These are phyloP conservation scores for Colostygia pectinataria DNA, from an alignment of 2,888 invertebrate genomes.

Conservation along the genomic window DNA sequence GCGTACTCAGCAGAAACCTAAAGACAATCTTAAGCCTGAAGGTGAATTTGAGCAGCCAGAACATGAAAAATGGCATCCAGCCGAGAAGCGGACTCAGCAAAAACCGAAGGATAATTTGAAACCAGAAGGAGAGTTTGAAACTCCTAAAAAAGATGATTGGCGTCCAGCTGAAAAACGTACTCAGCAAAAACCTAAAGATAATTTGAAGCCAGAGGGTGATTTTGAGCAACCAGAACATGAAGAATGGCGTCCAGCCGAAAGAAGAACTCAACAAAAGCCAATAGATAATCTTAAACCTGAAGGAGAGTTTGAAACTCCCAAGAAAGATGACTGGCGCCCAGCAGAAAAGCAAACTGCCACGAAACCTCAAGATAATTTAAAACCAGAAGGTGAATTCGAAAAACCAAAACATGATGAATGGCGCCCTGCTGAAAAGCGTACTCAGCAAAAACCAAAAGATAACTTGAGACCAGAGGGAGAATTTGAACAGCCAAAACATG, in stretches of 20 bases:
- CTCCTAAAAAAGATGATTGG: slow-evolving; percentile 1
- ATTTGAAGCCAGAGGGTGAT: slow-evolving; percentile 70
- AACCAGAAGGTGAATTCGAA: slow-evolving; percentile 84
- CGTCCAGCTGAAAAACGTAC: slow-evolving; percentile 76
- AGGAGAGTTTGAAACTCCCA: slow-evolving; percentile 50
- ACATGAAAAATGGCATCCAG: slow-evolving; percentile 38
- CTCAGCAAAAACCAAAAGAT: no score
- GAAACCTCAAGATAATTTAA: slow-evolving; percentile 76
- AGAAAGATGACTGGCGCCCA: slow-evolving; percentile 66
- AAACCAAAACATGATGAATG: slow-evolving; percentile 59
- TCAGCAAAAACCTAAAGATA: slow-evolving; percentile 77
- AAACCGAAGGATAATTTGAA: slow-evolving; percentile 67
- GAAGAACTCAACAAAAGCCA: slow-evolving; percentile 61
- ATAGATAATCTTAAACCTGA: slow-evolving; percentile 69
- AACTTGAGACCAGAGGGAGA: no score
- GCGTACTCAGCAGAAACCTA: slow-evolving; percentile 37
- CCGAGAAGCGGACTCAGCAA: slow-evolving; percentile 42
- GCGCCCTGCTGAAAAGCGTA: slow-evolving; percentile 67
- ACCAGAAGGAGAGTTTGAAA: slow-evolving; percentile 70
- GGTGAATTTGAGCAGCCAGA: slow-evolving; percentile 45
- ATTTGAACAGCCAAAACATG: no score
- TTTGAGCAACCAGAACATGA: slow-evolving; percentile 62
- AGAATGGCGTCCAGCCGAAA: slow-evolving; percentile 72
- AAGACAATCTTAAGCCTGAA: slow-evolving; percentile 79
- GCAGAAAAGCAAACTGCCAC: slow-evolving; percentile 64